Evolutionary conservation across 2,797 vertebrate genomes (phyloP), one percentile per base, ranked within the genome.

Genomic region (Intellagama lesueurii): DNA sequence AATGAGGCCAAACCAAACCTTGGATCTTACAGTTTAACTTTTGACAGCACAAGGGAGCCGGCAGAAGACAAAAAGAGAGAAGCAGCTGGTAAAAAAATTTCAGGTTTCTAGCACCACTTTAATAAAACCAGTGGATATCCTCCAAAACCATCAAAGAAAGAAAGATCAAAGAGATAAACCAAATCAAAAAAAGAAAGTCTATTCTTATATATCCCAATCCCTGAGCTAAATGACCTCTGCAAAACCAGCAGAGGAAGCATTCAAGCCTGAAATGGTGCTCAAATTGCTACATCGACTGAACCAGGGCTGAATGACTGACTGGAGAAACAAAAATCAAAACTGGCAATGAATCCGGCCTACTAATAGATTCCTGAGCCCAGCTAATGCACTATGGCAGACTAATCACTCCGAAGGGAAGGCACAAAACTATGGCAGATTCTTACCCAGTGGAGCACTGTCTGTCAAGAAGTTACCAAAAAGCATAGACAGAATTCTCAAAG

Each of bases 231-330:
- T 56, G 87, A 70, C 87, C 73, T 88, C 87, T 30, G 32, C 60
- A 78, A 82, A 88, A 64, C 79, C 49, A 81, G 69, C 87, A 64
- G 32, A 75, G 35, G 82, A 84, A 79, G 69, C 79, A 76, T 22
- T 81, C 77, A 86, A 89, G 83, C 56, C 78, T 86, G 78, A 89
- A 86, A 89, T 68, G 70, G 78, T 66, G 52, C 44, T 89, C 83
- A 40, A 49, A 86, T 89, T 81, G 69, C 87, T 68, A 72, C 78
- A 86, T 86, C 16, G 44, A 73, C 88, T 76, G 72, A 24, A 64
- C 40, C 70, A 32, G 28, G 32, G 47, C 22, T 75, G 83, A 86
- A 76, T 35, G 56, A 86, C n/a, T 32, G 77, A 81, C 68, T 66
- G 40, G 28, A 68, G 78, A 75, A 81, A 78, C 40, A 75, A 83